phyloP scores from a whole-genome alignment of 2,113 vertebrate genomes.

The Gobio gobio region DNA sequence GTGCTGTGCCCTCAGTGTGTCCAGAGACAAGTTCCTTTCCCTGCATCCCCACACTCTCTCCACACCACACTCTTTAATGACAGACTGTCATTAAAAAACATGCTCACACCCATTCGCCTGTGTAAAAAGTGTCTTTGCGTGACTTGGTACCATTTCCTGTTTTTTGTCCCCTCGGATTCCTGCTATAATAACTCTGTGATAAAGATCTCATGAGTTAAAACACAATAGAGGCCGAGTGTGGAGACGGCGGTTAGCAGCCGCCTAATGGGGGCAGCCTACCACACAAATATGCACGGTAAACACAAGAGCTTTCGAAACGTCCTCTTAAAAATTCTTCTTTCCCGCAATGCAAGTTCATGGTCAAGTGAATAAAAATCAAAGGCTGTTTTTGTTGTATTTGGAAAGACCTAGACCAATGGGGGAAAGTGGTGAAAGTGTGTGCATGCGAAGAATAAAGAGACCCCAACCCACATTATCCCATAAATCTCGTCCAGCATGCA shows the following conservation, averaged over 20 bases:
- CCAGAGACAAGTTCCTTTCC: background rate
- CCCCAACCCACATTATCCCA: constrained; percentile 55
- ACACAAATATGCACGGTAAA: constrained; percentile 41
- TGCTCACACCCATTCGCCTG: background rate
- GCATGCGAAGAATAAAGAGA: background rate
- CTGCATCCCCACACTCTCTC: background rate
- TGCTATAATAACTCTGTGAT: constrained; percentile 76
- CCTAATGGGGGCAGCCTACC: constrained; percentile 62
- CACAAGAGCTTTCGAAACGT: background rate
- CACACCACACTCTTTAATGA: background rate
- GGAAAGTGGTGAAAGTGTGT: background rate
- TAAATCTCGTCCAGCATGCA: constrained; percentile 65
- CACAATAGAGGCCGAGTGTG: constrained; percentile 73
- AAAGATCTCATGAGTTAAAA: constrained; percentile 72
- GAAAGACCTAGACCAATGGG: background rate
- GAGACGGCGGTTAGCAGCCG: constrained; percentile 64
- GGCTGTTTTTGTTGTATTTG: background rate
- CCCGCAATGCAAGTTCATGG: background rate
- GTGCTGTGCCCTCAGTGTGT: constrained; percentile 17
- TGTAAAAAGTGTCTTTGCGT: constrained; percentile 65
- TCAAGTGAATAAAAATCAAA: constrained; percentile 15
- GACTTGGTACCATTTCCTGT: constrained; percentile 79
- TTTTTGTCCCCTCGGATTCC: constrained; percentile 76
- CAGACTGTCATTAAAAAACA: constrained; percentile 29
- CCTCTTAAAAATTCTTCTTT: background rate